Evolutionary conservation across 2,113 vertebrate species (phyloP).

Genomic region (Anthoscopus minutus): DNA sequence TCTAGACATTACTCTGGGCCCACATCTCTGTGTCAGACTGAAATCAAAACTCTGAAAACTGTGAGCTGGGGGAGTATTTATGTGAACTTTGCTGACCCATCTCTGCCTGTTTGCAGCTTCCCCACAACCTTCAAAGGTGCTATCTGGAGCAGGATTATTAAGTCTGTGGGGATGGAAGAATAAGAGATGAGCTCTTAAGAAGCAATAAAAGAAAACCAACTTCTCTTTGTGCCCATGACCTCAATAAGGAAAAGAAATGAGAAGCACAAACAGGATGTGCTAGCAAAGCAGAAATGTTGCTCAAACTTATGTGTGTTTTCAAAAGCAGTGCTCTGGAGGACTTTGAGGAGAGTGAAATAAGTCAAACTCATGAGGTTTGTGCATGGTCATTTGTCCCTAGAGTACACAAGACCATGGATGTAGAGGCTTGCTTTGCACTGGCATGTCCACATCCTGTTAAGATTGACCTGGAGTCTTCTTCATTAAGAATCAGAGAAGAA

Average conservation of each 20-base stretch:
- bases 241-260: slow-evolving; percentile 41
- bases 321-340: neutral
- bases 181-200: slow-evolving; percentile 18
- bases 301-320: neutral
- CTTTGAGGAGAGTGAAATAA: neutral
- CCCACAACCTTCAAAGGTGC: neutral
- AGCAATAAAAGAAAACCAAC: slow-evolving; percentile 1
- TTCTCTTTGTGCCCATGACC: slow-evolving; percentile 1
- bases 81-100: neutral
- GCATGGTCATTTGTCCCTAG: neutral
- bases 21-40: neutral
- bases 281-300: slow-evolving; percentile 36
- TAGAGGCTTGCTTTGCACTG: neutral
- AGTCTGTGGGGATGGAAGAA: neutral
- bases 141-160: neutral
- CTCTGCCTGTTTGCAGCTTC: neutral
- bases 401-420: neutral
- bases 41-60: neutral
- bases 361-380: neutral
- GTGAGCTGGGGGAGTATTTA: neutral
- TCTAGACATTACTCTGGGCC: neutral
- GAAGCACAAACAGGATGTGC: neutral
- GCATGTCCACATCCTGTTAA: neutral
- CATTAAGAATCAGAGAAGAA: neutral
- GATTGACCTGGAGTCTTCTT: neutral